These are phyloP conservation scores for Latrodectus hesperus DNA, from an alignment of 2,888 invertebrate species.

Conservation along the genomic window DNA sequence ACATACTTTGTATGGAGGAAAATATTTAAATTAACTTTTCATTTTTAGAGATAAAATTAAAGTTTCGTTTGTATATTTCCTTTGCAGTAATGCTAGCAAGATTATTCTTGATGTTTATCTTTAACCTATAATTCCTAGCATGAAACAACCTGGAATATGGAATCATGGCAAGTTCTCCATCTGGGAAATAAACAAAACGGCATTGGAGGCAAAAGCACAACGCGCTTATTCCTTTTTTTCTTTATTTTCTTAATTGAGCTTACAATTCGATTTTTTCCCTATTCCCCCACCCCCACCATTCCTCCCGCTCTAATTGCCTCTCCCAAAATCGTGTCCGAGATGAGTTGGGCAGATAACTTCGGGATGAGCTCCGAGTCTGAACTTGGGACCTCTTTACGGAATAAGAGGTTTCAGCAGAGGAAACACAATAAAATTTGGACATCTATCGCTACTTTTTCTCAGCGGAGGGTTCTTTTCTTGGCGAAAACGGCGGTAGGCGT, in stretches of 20 bases:
- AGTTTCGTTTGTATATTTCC: no score
- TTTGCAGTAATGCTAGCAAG: no score
- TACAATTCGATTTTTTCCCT: constrained; percentile 33
- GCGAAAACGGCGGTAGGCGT: constrained; percentile 39
- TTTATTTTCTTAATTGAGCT: constrained; percentile 41
- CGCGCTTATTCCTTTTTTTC: no score
- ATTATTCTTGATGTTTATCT: no score
- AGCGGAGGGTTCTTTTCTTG: constrained; percentile 2
- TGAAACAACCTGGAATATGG: no score
- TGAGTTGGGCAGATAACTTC: constrained; percentile 35
- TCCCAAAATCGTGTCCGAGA: constrained; percentile 55
- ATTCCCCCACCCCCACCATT: background rate
- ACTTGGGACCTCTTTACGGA: constrained; percentile 21
- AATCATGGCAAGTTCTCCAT: no score
- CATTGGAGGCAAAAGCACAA: constrained; percentile 22
- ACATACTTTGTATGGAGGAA: no score
- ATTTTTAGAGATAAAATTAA: no score
- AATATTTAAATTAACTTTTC: no score
- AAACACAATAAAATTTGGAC: constrained; percentile 62
- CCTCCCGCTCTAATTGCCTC: constrained; percentile 57
- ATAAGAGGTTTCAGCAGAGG: constrained; percentile 38
- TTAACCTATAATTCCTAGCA: no score
- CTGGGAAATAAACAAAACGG: no score
- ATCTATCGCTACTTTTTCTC: constrained; percentile 46
- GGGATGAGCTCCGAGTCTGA: constrained; percentile 15